Evolutionary conservation across 2,888 invertebrate species (phyloP).

Genomic region (Campoletis raptor): DNA sequence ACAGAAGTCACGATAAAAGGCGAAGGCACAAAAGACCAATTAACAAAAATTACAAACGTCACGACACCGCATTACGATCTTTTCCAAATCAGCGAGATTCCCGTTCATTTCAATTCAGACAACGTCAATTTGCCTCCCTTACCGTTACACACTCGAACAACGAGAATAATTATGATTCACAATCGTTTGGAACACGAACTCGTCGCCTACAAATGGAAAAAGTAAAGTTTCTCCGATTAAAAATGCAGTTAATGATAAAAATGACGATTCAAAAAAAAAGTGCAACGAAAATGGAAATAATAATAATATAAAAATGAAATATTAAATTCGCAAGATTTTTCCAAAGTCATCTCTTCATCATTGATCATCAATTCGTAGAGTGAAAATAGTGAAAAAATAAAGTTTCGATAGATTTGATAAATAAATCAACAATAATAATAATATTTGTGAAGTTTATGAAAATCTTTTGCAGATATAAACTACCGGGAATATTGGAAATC

Average conservation of each 20-base stretch:
- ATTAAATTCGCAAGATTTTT: too few relatives aligned
- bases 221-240: constrained; percentile 72
- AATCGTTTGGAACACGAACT: constrained; percentile 80
- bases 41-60: constrained; percentile 38
- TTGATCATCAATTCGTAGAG: background rate
- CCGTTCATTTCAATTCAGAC: constrained; percentile 82
- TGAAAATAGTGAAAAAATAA: background rate
- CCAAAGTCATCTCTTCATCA: too few relatives aligned
- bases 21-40: constrained; percentile 59
- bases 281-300: too few relatives aligned
- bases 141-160: constrained; percentile 78
- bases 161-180: constrained; percentile 83
- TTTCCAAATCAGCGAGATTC: constrained; percentile 69
- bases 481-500: constrained; percentile 77
- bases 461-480: constrained; percentile 74
- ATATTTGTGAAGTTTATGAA: background rate
- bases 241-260: background rate
- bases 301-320: too few relatives aligned
- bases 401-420: background rate
- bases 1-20: constrained; percentile 69
- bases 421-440: background rate
- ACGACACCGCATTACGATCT: constrained; percentile 41
- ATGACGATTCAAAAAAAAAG: background rate
- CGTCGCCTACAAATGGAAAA: constrained; percentile 83
- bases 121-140: constrained; percentile 79